phyloP scores from a whole-genome alignment of 2,113 vertebrate species.

The Scolopax mira region DNA sequence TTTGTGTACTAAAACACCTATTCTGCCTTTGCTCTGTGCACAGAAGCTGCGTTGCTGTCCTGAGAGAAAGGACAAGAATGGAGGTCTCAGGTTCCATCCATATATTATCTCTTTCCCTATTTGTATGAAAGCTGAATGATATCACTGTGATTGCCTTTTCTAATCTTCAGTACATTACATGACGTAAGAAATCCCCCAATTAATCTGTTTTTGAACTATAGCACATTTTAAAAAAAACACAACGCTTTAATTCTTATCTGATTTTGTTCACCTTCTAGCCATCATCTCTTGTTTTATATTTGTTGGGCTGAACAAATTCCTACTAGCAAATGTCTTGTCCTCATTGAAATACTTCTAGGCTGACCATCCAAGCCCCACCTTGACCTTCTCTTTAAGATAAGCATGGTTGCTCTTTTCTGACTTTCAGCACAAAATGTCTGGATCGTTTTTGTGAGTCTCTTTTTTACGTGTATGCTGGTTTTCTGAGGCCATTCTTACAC shows the following conservation, averaged over 20 bases:
- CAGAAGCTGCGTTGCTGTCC: background rate
- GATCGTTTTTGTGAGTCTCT: background rate
- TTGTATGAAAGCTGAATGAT: background rate
- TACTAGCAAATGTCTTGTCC: background rate
- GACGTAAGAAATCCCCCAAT: background rate
- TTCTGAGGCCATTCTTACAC: background rate
- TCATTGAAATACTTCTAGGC: background rate
- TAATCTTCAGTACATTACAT: background rate
- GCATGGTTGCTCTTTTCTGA: background rate
- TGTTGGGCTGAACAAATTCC: background rate
- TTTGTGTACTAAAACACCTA: background rate
- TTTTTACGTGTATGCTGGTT: background rate
- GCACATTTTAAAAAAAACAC: background rate
- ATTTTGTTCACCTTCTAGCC: background rate
- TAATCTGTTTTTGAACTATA: background rate
- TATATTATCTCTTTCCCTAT: background rate
- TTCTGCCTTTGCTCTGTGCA: background rate
- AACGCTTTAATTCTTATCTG: background rate
- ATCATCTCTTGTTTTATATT: background rate
- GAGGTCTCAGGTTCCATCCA: background rate
- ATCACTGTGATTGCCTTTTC: background rate
- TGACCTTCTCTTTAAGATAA: background rate
- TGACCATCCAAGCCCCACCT: fast-evolving
- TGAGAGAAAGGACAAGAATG: background rate
- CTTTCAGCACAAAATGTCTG: background rate